Evolutionary conservation across 2,797 vertebrate species (phyloP).

Genomic region (Thaleichthys pacificus): DNA sequence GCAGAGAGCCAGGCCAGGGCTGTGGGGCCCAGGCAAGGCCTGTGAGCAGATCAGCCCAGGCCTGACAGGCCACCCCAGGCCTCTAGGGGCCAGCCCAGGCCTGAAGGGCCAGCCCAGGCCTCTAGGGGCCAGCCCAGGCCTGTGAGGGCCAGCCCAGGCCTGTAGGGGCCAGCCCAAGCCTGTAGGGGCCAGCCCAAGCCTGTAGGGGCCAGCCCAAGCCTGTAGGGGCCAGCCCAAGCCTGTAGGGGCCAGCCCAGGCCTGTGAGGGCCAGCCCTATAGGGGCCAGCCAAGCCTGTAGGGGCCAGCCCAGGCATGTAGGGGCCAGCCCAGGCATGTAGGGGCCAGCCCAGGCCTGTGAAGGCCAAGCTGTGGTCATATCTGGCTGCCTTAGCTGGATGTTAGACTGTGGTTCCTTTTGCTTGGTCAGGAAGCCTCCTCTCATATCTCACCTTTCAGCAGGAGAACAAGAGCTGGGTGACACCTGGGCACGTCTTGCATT

Average conservation of each 20-base stretch:
- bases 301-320: too few relatives aligned
- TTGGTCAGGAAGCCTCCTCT: neutral
- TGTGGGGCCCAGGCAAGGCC: too few relatives aligned
- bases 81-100: too few relatives aligned
- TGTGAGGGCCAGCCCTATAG: neutral
- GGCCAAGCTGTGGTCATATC: conserved; percentile 14
- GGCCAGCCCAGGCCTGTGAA: neutral
- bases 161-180: too few relatives aligned
- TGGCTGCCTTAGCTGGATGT: conserved; percentile 6
- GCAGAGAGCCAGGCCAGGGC: neutral
- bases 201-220: too few relatives aligned
- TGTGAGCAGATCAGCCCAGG: neutral
- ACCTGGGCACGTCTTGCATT: neutral
- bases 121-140: too few relatives aligned
- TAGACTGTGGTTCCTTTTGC: conserved; percentile 15
- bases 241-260: too few relatives aligned
- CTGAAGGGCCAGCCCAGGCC: neutral
- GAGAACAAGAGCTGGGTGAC: neutral
- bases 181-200: too few relatives aligned
- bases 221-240: too few relatives aligned
- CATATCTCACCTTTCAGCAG: neutral
- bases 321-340: too few relatives aligned
- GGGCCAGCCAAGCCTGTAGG: too few relatives aligned
- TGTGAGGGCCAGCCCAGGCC: neutral
- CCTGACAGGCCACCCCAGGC: too few relatives aligned